A percentile compares a stretch with the other conserved stretches of the same genome.
Conservation (phyloP, 2,797 vertebrate species). For the Gastrophryne carolinensis region DNA sequence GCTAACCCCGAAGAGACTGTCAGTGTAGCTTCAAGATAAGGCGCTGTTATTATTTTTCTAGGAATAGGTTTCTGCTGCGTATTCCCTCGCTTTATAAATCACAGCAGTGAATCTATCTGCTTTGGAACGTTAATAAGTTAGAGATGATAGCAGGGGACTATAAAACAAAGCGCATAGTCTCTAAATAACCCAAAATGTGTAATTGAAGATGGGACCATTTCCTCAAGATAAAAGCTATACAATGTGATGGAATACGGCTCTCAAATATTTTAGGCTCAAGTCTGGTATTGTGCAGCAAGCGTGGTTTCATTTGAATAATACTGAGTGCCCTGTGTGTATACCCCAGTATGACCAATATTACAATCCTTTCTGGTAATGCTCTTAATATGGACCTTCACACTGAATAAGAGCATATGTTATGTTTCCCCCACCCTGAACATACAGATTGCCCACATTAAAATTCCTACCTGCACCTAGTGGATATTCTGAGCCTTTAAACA, state of each 20-base stretch:
- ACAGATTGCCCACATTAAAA: too few species aligned
- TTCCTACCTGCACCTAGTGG: too few species aligned
- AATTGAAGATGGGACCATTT: not conserved
- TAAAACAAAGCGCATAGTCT: not conserved
- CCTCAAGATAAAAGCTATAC: not conserved
- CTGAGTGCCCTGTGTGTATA: too few species aligned
- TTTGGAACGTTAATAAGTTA: constrained; percentile 2
- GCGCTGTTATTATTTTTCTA: not conserved
- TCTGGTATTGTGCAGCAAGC: not conserved
- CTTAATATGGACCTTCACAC: too few species aligned
- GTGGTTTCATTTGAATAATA: not conserved
- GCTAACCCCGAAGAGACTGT: not conserved
- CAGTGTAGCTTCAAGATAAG: not conserved
- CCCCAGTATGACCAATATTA: too few species aligned
- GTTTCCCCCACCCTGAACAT: too few species aligned
- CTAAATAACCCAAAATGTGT: constrained; percentile 5
- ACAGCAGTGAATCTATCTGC: not conserved
- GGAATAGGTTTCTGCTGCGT: not conserved
- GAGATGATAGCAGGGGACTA: not conserved
- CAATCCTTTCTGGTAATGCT: too few species aligned
- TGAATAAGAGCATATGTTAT: too few species aligned
- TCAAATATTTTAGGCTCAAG: not conserved
- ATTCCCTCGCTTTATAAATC: not conserved
- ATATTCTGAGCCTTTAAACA: too few species aligned
- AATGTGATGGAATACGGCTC: not conserved